Conservation (phyloP, 2,888 invertebrate species). For the Drosophila ezoana region DNA sequence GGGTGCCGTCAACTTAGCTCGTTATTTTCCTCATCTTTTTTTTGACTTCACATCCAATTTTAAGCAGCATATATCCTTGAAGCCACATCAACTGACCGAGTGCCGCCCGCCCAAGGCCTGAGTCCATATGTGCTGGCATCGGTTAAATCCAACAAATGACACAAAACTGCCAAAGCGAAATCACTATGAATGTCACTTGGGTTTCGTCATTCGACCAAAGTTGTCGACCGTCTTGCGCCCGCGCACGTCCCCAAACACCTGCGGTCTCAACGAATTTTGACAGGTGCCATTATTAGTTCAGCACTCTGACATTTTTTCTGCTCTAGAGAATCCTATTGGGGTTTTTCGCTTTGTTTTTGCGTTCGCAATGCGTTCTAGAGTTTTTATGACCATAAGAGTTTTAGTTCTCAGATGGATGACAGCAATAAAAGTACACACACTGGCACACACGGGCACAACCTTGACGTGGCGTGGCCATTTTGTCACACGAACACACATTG, state of each 20-base stretch:
- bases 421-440: slow-evolving; percentile 68
- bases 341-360: slow-evolving; percentile 60
- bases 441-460: slow-evolving; percentile 40
- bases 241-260: slow-evolving; percentile 16
- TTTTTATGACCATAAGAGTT: slow-evolving; percentile 79
- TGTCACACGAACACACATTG: slow-evolving; percentile 78
- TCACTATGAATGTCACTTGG: slow-evolving; percentile 80
- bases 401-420: slow-evolving; percentile 77
- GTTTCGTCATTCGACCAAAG: slow-evolving; percentile 71
- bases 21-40: slow-evolving; percentile 10
- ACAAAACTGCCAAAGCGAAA: slow-evolving; percentile 81
- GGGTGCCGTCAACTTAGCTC: slow-evolving; percentile 48
- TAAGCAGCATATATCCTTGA: slow-evolving; percentile 19
- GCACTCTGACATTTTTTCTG: slow-evolving; percentile 75
- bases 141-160: slow-evolving; percentile 78
- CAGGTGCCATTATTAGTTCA: slow-evolving; percentile 84
- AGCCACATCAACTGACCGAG: slow-evolving; percentile 38
- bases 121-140: slow-evolving; percentile 53
- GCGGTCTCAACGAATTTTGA: slow-evolving; percentile 80
- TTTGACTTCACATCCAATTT: slow-evolving; percentile 2
- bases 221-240: slow-evolving; percentile 39
- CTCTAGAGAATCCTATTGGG: slow-evolving; percentile 42
- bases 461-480: slow-evolving; percentile 69
- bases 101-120: slow-evolving; percentile 26
- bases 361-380: slow-evolving; percentile 65